These are phyloP conservation scores for Mythimna pallens DNA, from an alignment of 2,888 invertebrate species.

Conservation along the genomic window DNA sequence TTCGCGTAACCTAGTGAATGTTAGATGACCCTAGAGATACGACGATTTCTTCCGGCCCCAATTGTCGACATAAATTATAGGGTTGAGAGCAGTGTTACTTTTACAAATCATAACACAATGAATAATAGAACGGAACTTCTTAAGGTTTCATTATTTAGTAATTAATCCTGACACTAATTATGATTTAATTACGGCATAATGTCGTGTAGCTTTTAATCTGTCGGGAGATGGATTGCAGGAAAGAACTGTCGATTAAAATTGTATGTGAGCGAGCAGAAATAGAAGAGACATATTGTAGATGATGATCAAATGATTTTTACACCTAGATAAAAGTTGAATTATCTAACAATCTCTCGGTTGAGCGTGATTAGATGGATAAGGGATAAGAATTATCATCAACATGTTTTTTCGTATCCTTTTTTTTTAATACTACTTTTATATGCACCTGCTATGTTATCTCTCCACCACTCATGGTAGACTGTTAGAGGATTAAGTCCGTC, in stretches of 20 bases:
- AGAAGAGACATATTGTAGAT: background rate
- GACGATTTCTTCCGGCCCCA: conserved; percentile 71
- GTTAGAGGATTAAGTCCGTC: too few species aligned
- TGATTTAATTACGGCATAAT: conserved; percentile 35
- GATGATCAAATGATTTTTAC: background rate
- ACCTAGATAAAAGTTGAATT: background rate
- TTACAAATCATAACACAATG: conserved; percentile 54
- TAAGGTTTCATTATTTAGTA: conserved; percentile 52
- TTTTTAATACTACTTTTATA: too few species aligned
- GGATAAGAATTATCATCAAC: background rate
- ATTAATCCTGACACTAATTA: conserved; percentile 56
- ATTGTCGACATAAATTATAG: conserved; percentile 62
- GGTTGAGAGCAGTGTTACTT: conserved; percentile 44
- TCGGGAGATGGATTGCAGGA: conserved; percentile 15
- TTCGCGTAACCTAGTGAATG: conserved; percentile 73
- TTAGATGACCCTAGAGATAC: conserved; percentile 77
- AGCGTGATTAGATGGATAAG: background rate
- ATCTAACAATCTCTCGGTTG: background rate
- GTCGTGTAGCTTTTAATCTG: conserved; percentile 41
- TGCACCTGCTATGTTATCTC: too few species aligned
- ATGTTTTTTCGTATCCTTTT: too few species aligned
- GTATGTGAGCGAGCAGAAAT: background rate
- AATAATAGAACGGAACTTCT: conserved; percentile 53
- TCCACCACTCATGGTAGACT: too few species aligned
- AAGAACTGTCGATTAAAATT: conserved; percentile 35